Percentiles rank a stretch among this genome's conserved stretches.
These are phyloP conservation scores for Caenorhabditis sinica DNA, from an alignment of 2,888 invertebrate species.

Conservation along the genomic window DNA sequence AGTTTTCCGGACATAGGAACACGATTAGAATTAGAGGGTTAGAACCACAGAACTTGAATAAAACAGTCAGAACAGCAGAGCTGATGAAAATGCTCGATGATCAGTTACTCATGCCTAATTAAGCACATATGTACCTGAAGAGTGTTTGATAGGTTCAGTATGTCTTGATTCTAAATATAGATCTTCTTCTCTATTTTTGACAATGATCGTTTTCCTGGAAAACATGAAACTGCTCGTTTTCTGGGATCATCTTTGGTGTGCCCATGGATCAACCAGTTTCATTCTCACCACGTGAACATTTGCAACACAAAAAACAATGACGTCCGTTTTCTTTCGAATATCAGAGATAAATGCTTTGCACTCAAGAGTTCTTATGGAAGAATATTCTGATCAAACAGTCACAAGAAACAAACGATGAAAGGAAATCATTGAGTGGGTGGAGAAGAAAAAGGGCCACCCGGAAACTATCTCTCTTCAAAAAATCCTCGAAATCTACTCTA, in stretches of 20 bases:
- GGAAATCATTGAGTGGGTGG: slow-evolving; percentile 36
- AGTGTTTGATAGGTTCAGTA: background rate
- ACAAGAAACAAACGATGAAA: background rate
- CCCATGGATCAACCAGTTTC: slow-evolving; percentile 13
- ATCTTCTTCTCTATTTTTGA: background rate
- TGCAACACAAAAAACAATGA: slow-evolving; percentile 31
- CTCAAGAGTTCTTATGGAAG: background rate
- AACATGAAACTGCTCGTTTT: slow-evolving; percentile 16
- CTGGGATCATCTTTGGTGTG: slow-evolving; percentile 40
- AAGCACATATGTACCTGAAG: too few species aligned
- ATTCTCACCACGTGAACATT: slow-evolving; percentile 14
- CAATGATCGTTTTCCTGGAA: background rate
- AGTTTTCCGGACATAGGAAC: background rate
- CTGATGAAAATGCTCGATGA: too few species aligned
- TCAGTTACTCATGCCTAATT: too few species aligned
- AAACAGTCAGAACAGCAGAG: too few species aligned
- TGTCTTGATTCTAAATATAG: background rate
- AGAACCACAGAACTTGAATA: background rate
- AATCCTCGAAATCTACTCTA: slow-evolving; percentile 13
- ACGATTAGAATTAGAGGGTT: background rate
- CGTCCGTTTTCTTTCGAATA: slow-evolving; percentile 5
- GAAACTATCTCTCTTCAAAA: slow-evolving; percentile 41
- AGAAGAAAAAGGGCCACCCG: slow-evolving; percentile 36
- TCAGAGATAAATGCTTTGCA: background rate
- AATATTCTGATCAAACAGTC: slow-evolving; percentile 9